Evolutionary conservation across 2,888 invertebrate genomes (phyloP), one percentile per base, ranked within the genome.

Genomic region (Pomacea canaliculata): DNA sequence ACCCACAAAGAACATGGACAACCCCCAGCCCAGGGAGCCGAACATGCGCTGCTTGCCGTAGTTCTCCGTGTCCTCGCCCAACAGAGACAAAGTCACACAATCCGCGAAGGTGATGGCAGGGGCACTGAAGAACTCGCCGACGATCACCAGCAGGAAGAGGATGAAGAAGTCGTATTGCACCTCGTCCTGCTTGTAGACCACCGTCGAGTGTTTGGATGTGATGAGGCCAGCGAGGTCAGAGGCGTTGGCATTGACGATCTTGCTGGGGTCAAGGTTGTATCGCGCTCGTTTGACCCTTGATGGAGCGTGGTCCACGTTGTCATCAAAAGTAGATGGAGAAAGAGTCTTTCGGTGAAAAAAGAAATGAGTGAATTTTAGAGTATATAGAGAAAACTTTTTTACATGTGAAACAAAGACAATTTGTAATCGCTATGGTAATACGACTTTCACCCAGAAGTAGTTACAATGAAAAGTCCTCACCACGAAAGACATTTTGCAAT

Each of bases 1-100:
- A 18, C 97, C 97, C 78, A 99, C 97, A 90, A 99, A 95, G 92
- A 99, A 99, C 99, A 99, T 99, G 69, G 99, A 96, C 84, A 99
- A 92, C 51, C 97, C 99, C 99, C 99, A 99, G 71, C 79, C 99
- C 76, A 98, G 92, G 27, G 97, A 98, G 3, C 98, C 98, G 89
- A 98, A 99, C 97, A 99, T 98, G 84, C 99, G 94, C 92, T 99
- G 99, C 87, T 97, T 96, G 0, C 98, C 98, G 90, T 99, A 92
- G 84, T 95, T 92, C 80, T 92, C 92, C 7, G 90, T 90, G 78
- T 92, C 96, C 88, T 97, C 96, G 0, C 96, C 97, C 0, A 98
- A 93, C 82, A 96, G 92, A 1, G 89, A 87, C 59, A 91, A 81
- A 0, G 90, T 91, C 49, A 89, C 90, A 56, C 95, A 66, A 96